Evolutionary conservation across 2,888 invertebrate species (phyloP), one percentile per base, ranked within the genome.

Genomic region (Perizoma flavofasciatum): DNA sequence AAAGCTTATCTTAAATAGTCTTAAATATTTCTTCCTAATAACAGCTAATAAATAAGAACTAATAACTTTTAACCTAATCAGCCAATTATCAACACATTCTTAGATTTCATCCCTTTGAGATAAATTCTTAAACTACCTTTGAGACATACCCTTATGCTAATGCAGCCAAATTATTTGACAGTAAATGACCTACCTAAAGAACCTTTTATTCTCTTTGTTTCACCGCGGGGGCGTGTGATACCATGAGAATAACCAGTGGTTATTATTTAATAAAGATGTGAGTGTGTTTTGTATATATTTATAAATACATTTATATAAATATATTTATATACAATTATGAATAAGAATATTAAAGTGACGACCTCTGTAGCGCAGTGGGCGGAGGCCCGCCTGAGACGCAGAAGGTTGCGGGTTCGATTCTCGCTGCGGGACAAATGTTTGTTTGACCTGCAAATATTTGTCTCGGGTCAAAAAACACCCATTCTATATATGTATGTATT

Each of bases 111-210:
- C 78, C 76, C 55, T 65, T 74, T 76, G 69, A 82, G 72, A 81
- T 79, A 71, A 73, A 75, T 78, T 76, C 57, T 62, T 41, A 5
- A 22, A 44, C 22, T 41, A n/a, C n/a, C 41, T 44, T 22, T 6
- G 72, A 74, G 69, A 82, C 72, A 80, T 82, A 83, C 80, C 79
- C 76, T 77, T 83, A 88, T 88, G 85, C 70, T 86, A 87, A 88
- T 88, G 75, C 76, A 74, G 66, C 64, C 78, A 79, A 84, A 83
- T 82, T 80, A 74, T 75, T 83, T 71, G 70, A 68, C 76, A 72
- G 74, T 79, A 79, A 87, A 84, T 84, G 83, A 84, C 85, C 85
- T 82, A 85, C 81, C 86, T 85, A 79, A 71, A 77, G 56, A 66
- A 61, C 65, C 77, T 77, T 78, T 75, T 71, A 70, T 70, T 67